Evolutionary conservation across 2,113 vertebrate genomes (phyloP).

Genomic region (Podiceps cristatus): DNA sequence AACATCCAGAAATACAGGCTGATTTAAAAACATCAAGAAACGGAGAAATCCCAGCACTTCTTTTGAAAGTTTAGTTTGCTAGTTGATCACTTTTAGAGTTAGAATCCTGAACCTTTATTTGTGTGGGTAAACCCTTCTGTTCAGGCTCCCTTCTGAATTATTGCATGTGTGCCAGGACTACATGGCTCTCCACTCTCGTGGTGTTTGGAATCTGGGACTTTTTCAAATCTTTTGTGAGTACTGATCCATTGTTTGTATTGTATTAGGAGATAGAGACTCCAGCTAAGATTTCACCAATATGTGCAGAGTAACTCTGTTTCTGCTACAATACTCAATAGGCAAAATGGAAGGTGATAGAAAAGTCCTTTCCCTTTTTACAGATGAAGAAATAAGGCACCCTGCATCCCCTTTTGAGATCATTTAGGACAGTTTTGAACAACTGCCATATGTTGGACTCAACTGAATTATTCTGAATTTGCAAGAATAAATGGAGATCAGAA

Average conservation of each 20-base stretch:
- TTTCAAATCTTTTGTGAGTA: background rate
- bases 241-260: background rate
- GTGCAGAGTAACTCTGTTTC: background rate
- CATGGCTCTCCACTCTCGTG: background rate
- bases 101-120: background rate
- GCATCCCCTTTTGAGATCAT: background rate
- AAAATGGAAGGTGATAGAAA: background rate
- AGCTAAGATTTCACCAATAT: background rate
- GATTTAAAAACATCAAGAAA: background rate
- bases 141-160: background rate
- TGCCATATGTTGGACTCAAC: background rate
- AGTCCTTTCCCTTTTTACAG: background rate
- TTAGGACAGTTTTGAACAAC: background rate
- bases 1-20: background rate
- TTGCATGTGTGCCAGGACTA: background rate
- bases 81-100: background rate
- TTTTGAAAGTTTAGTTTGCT: background rate
- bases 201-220: background rate
- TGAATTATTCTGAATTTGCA: background rate
- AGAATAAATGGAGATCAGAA: background rate
- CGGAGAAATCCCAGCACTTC: background rate
- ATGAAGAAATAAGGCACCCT: background rate
- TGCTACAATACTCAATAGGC: background rate
- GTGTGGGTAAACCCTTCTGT: background rate
- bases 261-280: background rate